A percentile compares a stretch with the other conserved stretches of the same genome.
Evolutionary conservation across 2,888 invertebrate genomes (phyloP).

Genomic region (Mechanitis mazaeus): DNA sequence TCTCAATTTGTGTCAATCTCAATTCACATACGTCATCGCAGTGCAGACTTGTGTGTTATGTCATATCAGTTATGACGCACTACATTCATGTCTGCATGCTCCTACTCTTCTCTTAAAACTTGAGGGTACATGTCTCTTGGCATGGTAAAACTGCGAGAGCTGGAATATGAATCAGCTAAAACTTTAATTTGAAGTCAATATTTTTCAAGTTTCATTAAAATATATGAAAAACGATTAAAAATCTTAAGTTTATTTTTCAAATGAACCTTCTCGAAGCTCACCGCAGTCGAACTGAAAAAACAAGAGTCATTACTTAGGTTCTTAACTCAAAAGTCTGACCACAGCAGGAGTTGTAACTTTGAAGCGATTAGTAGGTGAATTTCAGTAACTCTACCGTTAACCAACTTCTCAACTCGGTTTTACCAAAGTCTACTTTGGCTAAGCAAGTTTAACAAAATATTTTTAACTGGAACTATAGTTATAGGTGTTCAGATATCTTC

Average conservation of each 20-base stretch:
- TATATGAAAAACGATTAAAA: neutral
- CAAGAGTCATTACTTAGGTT: constrained; percentile 27
- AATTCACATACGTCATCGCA: too few relatives aligned
- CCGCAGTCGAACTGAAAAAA: constrained; percentile 28
- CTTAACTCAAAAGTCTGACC: constrained; percentile 28
- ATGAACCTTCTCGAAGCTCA: constrained; percentile 26
- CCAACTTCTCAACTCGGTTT: constrained; percentile 34
- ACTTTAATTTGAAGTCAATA: too few relatives aligned
- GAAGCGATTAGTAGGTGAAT: constrained; percentile 39
- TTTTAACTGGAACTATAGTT: neutral
- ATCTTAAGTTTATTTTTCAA: constrained; percentile 23
- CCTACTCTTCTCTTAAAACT: too few relatives aligned
- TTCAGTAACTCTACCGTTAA: constrained; percentile 27
- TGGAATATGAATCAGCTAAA: too few relatives aligned
- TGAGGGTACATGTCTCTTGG: too few relatives aligned
- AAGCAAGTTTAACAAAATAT: neutral
- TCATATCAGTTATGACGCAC: too few relatives aligned
- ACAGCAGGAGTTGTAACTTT: constrained; percentile 32
- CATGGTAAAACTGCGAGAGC: too few relatives aligned
- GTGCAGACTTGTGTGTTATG: too few relatives aligned
- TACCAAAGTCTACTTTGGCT: constrained; percentile 8
- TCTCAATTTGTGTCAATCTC: too few relatives aligned
- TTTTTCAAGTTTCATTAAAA: too few relatives aligned
- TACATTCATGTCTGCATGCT: too few relatives aligned
- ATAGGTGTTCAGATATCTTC: too few relatives aligned